Base-by-base conservation (phyloP, 2,888 invertebrate genomes). In the Smittia aterrima region DNA sequence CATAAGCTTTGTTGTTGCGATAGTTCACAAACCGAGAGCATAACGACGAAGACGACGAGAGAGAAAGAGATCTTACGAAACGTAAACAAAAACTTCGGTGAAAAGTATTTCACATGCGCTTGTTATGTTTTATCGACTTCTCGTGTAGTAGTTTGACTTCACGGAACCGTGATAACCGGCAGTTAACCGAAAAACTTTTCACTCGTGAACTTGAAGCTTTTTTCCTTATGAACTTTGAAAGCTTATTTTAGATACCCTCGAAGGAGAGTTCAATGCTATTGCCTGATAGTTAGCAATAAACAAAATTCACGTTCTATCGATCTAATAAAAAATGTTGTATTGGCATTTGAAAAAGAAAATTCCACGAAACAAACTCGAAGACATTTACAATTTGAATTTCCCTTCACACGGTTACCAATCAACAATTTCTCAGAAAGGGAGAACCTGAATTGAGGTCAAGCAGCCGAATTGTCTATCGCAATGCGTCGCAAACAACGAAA, bases 241-340 rank as follows among this genome's bases (percentile, higher is more conserved):
- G 16, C 47, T 47, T 11, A 47, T 47, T 47, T 47, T 6, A n/a
- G n/a, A 47, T 38, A n/a, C 47, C 2, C 47, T n/a, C 4, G 47
- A 47, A 47, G 47, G 7, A 64, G 22, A 64, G 64, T 64, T 64
- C 64, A 64, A 64, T n/a, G 64, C 2, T 25, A 27, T 64, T 13
- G 64, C 64, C 27, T 64, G 64, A 24, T 25, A n/a, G n/a, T 2
- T n/a, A 16, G 25, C 25, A 9, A 27, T 64, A 64, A 64, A 64
- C 25, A 2, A 3, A 47, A 13, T 6, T 1, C 20, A 7, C 13
- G 3, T n/a, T 47, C 47, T 64, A 64, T 64, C 64, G 64, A 64
- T 64, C 16, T 64, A 64, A 64, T 64, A 64, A 27, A 64, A 7
- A 47, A 25, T 25, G 2, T 27, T 27, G 25, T 64, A 27, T 25